These are phyloP conservation scores for Vanessa cardui DNA, from an alignment of 2,888 invertebrate genomes.

Conservation along the genomic window DNA sequence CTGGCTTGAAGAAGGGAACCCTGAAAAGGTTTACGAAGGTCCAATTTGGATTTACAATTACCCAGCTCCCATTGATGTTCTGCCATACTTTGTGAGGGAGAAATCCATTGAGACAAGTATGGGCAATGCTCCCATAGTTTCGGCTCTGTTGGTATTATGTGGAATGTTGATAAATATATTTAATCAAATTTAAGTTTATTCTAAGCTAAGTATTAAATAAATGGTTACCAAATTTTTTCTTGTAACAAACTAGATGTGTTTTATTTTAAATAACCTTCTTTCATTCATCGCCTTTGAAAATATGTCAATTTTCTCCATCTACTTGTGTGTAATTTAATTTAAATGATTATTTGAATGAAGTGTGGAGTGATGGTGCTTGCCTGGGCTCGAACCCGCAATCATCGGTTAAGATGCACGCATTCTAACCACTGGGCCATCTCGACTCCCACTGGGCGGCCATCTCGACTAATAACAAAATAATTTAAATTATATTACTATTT, in stretches of 20 bases:
- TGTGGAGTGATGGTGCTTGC: no score
- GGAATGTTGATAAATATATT: conserved; percentile 11
- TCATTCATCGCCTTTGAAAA: no score
- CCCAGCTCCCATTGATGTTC: conserved; percentile 84
- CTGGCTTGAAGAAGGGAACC: conserved; percentile 86
- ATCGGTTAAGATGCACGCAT: no score
- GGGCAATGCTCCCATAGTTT: conserved; percentile 44
- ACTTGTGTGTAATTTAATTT: no score
- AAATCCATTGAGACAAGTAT: conserved; percentile 32
- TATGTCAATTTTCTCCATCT: no score
- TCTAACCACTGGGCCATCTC: no score
- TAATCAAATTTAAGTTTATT: neutral
- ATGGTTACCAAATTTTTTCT: neutral
- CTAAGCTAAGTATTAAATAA: neutral
- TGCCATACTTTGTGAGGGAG: conserved; percentile 86
- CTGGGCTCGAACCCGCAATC: no score
- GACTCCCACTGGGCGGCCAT: no score
- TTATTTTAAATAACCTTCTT: no score
- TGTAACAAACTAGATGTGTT: neutral
- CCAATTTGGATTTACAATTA: conserved; percentile 85
- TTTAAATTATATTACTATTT: no score
- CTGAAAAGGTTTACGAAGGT: conserved; percentile 73
- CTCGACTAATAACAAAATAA: no score
- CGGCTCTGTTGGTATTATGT: conserved; percentile 33
- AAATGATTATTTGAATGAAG: no score